Evolutionary conservation across 2,888 invertebrate genomes (phyloP).

Genomic region (Hymenopus coronatus): DNA sequence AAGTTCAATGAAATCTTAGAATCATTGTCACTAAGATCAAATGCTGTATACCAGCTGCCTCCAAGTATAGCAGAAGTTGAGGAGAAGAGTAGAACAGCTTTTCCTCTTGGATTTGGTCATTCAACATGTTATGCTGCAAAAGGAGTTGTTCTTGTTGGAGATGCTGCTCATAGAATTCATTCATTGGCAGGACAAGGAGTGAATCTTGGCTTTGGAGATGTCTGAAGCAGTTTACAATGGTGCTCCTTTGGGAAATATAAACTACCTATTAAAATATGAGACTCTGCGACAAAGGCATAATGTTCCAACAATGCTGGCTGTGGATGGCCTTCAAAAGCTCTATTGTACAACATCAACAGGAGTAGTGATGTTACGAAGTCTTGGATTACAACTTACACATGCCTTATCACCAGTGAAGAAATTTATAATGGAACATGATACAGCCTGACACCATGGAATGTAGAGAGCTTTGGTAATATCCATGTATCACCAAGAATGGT

Average conservation of each 20-base stretch:
- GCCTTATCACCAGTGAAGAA: conserved; percentile 69
- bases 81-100: conserved; percentile 72
- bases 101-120: conserved; percentile 91
- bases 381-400: conserved; percentile 79
- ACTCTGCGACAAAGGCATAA: conserved; percentile 79
- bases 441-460: not conserved
- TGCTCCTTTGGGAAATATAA: conserved; percentile 54
- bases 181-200: conserved; percentile 97
- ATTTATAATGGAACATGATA: not conserved
- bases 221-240: conserved; percentile 74
- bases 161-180: conserved; percentile 88
- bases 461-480: too few species aligned
- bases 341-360: conserved; percentile 74
- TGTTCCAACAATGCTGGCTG: conserved; percentile 81
- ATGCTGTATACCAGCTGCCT: conserved; percentile 58
- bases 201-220: conserved; percentile 95
- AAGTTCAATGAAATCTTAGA: conserved; percentile 55
- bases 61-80: conserved; percentile 64
- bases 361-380: conserved; percentile 72
- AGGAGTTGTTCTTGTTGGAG: conserved; percentile 83
- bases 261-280: conserved; percentile 65
- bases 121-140: conserved; percentile 79
- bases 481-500: too few species aligned
- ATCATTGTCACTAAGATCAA: conserved; percentile 47
- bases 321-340: conserved; percentile 82